These are phyloP conservation scores for Marmota flaviventris DNA, from an alignment of 2,113 vertebrate genomes.

Conservation along the genomic window DNA sequence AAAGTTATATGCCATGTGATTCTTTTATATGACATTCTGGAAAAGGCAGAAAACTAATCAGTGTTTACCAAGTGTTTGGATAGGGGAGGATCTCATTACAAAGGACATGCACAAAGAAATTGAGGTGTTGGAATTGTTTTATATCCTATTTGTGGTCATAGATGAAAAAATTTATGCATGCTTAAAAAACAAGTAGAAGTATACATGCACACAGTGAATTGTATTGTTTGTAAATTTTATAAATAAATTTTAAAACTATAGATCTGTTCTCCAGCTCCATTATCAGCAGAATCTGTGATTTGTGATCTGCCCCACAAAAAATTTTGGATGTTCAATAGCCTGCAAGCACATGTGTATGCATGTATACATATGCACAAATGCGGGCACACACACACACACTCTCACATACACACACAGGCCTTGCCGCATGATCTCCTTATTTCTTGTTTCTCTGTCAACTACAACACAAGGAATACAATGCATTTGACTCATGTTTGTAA, in stretches of 20 bases:
- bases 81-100: neutral
- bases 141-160: neutral
- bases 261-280: neutral
- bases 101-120: neutral
- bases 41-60: constrained; percentile 15
- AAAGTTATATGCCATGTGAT: neutral
- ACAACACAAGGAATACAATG: neutral
- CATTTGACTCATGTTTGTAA: neutral
- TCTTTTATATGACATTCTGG: neutral
- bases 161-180: neutral
- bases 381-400: neutral
- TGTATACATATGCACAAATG: too few species aligned
- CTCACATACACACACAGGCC: too few species aligned
- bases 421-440: neutral
- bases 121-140: constrained; percentile 13
- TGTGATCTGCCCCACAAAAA: neutral
- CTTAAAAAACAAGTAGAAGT: constrained; percentile 21
- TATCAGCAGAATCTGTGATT: neutral
- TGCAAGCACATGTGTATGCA: neutral
- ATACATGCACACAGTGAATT: neutral
- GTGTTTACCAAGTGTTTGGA: neutral
- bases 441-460: neutral
- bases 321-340: neutral
- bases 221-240: constrained; percentile 4
- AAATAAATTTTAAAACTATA: neutral